phyloP scores from a whole-genome alignment of 2,113 vertebrate species.

The Murina feae region DNA sequence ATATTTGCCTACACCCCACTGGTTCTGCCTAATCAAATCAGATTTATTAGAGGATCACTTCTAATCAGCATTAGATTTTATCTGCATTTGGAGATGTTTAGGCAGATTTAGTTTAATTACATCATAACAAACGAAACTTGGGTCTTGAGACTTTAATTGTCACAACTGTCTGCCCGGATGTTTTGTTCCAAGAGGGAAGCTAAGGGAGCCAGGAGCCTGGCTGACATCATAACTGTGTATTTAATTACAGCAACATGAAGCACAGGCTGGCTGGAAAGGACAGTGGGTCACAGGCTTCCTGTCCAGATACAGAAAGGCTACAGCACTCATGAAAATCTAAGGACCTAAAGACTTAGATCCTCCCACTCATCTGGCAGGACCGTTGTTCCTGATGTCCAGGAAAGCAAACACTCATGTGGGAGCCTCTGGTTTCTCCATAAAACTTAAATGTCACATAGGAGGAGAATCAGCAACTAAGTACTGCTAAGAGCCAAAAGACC shows the following conservation, averaged over 20 bases:
- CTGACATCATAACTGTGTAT: conserved; percentile 60
- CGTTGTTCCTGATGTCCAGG: background rate
- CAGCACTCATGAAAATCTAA: background rate
- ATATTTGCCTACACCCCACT: conserved; percentile 65
- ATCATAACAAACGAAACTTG: conserved; percentile 46
- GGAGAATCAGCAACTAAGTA: background rate
- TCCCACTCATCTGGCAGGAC: background rate
- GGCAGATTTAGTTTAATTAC: conserved; percentile 67
- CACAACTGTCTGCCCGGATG: conserved; percentile 57
- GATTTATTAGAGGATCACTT: conserved; percentile 48
- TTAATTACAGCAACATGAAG: conserved; percentile 61
- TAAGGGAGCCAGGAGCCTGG: conserved; percentile 32
- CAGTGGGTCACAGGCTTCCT: background rate
- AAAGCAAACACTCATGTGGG: background rate
- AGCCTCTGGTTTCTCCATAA: background rate
- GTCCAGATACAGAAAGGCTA: background rate
- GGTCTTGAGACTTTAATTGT: conserved; percentile 62
- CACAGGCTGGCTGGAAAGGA: background rate
- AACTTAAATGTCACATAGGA: background rate
- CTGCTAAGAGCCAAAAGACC: background rate
- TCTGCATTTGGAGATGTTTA: conserved; percentile 65
- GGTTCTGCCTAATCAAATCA: conserved; percentile 73
- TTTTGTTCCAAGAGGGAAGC: conserved; percentile 54
- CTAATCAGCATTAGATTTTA: conserved; percentile 50
- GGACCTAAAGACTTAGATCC: background rate